Percentiles rank a stretch among this genome's conserved stretches.
phyloP scores from a whole-genome alignment of 1,140 invertebrate species.

The Xylocopa sonorina region DNA sequence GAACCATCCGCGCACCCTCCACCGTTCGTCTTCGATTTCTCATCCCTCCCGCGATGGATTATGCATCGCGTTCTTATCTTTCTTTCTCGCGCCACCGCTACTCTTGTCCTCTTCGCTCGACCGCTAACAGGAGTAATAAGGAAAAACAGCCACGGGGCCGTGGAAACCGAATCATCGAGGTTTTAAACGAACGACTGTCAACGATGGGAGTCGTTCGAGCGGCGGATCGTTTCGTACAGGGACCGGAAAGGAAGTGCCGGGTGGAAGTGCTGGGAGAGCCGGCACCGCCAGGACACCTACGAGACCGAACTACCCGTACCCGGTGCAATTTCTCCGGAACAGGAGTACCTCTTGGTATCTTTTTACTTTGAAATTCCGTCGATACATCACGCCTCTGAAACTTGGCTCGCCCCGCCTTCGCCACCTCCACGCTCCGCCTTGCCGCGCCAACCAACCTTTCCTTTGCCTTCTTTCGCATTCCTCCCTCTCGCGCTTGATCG shows the following conservation, averaged over 20 bases:
- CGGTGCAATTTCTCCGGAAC: conserved; percentile 23
- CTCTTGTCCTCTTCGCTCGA: neutral
- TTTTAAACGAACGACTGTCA: neutral
- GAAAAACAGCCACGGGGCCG: no score
- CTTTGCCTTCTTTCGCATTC: conserved; percentile 52
- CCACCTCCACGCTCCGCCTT: conserved; percentile 78
- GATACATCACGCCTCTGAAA: conserved; percentile 80
- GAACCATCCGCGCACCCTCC: conserved; percentile 26
- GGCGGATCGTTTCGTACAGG: neutral
- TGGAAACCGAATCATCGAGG: no score
- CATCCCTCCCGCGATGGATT: conserved; percentile 64
- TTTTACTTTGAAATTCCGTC: conserved; percentile 78
- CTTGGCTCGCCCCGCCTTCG: conserved; percentile 74
- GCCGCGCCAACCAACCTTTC: conserved; percentile 67
- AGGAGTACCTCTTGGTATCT: conserved; percentile 59
- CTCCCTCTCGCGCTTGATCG: neutral
- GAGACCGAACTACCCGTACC: neutral
- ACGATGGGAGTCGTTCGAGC: no score
- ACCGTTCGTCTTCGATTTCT: conserved; percentile 55
- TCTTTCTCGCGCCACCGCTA: conserved; percentile 12
- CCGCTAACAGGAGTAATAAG: no score
- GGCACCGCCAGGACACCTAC: no score
- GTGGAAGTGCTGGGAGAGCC: no score
- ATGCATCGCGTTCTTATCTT: conserved; percentile 61
- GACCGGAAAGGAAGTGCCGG: neutral